These are phyloP conservation scores for Mus minutoides DNA, from an alignment of 2,797 vertebrate species.

Conservation along the genomic window DNA sequence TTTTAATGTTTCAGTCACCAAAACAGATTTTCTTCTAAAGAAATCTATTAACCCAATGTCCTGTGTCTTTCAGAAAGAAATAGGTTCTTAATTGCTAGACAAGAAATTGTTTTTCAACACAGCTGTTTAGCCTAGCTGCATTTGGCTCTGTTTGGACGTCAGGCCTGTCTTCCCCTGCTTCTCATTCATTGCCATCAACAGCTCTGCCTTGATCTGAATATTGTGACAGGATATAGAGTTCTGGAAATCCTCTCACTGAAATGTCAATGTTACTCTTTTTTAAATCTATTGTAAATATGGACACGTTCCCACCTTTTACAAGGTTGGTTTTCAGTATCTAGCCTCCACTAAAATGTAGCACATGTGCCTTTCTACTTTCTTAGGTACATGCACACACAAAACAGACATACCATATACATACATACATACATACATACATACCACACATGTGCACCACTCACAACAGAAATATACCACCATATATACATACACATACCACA, in stretches of 20 bases:
- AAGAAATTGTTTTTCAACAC: slow-evolving; percentile 82
- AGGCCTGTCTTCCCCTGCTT: background rate
- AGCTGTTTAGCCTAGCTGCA: slow-evolving; percentile 78
- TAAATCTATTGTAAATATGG: background rate
- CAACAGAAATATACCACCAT: background rate
- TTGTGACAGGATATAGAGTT: background rate
- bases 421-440: background rate
- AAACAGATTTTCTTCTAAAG: slow-evolving; percentile 87
- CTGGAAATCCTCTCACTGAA: background rate
- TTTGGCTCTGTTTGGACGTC: slow-evolving; percentile 41
- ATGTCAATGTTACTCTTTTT: slow-evolving; percentile 36
- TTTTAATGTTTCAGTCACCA: slow-evolving; percentile 86
- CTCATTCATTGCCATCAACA: background rate
- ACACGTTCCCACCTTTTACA: slow-evolving; percentile 1
- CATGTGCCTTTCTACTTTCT: background rate
- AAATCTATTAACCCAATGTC: slow-evolving; percentile 88
- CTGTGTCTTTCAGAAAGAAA: slow-evolving; percentile 85
- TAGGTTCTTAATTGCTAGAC: slow-evolving; percentile 85
- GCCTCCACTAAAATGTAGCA: background rate
- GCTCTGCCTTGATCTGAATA: slow-evolving; percentile 2
- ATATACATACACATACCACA: background rate
- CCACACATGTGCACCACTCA: background rate
- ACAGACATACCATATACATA: background rate
- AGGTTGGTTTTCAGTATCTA: slow-evolving; percentile 20
- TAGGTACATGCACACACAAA: background rate